These are phyloP conservation scores for Thermophis baileyi DNA, from an alignment of 2,113 vertebrate genomes.

Conservation along the genomic window DNA sequence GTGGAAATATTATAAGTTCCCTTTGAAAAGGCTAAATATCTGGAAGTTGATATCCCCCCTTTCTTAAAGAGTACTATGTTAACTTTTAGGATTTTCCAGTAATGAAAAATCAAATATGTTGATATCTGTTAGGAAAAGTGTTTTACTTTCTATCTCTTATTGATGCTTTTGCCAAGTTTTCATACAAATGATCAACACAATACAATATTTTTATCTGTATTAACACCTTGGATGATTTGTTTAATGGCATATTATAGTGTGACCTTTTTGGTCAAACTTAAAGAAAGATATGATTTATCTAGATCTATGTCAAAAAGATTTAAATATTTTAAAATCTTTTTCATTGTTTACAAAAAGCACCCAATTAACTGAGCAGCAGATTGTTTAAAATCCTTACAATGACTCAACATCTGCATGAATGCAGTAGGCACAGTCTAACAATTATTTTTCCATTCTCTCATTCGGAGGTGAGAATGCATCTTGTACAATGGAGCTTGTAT, in stretches of 20 bases:
- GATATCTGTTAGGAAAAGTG: background rate
- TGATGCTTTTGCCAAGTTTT: background rate
- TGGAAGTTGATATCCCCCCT: background rate
- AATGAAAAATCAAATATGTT: background rate
- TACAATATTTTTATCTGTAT: background rate
- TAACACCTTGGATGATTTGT: background rate
- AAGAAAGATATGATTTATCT: background rate
- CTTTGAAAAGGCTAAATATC: background rate
- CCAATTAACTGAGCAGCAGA: background rate
- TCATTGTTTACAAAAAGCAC: background rate
- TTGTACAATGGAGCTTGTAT: background rate
- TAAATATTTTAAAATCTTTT: background rate
- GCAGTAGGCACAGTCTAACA: background rate
- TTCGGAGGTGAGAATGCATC: background rate
- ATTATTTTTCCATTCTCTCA: background rate
- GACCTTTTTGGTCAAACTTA: background rate
- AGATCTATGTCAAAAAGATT: background rate
- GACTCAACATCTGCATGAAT: background rate
- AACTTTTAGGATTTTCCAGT: background rate
- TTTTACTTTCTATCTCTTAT: background rate
- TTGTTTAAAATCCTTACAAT: background rate
- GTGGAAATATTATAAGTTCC: background rate
- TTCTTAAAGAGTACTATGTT: background rate
- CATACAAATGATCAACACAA: background rate
- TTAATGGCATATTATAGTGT: background rate